Percentiles rank a stretch among this genome's conserved stretches.
Evolutionary conservation across 2,113 vertebrate genomes (phyloP).

Genomic region (Thalassarche chlororhynchos): DNA sequence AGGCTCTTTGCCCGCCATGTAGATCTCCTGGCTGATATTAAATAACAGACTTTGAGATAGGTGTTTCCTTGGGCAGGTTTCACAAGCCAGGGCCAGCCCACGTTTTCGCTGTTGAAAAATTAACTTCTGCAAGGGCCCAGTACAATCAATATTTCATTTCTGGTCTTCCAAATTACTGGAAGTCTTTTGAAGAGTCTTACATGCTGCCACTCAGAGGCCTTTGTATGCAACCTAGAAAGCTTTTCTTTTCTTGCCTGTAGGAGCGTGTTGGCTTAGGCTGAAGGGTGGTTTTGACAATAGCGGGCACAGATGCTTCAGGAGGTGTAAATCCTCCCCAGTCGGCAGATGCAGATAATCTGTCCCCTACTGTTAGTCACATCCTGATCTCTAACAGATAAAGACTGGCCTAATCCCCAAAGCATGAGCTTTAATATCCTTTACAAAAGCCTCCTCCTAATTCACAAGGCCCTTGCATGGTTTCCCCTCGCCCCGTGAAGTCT

Average conservation of each 20-base stretch:
- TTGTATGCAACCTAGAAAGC: background rate
- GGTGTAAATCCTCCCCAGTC: slow-evolving; percentile 45
- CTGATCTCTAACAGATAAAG: slow-evolving; percentile 59
- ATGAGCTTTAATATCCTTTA: slow-evolving; percentile 53
- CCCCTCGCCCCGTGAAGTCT: background rate
- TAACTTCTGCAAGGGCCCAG: background rate
- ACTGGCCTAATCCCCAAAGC: slow-evolving; percentile 44
- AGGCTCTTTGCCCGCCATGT: background rate
- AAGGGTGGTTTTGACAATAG: background rate
- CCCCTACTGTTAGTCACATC: slow-evolving; percentile 35
- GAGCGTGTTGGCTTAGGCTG: background rate
- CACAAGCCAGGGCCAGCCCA: background rate
- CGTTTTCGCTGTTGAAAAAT: background rate
- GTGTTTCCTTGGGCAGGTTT: background rate
- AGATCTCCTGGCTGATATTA: background rate
- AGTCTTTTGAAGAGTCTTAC: background rate
- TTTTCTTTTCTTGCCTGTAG: background rate
- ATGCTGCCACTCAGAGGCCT: background rate
- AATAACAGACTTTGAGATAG: background rate
- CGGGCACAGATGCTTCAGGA: slow-evolving; percentile 42
- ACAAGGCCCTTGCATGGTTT: background rate
- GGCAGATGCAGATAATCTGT: slow-evolving; percentile 49
- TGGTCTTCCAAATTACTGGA: background rate
- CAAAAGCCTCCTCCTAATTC: slow-evolving; percentile 33
- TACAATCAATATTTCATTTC: background rate